Evolutionary conservation across 2,797 vertebrate species (phyloP).

Genomic region (Anguilla anguilla): DNA sequence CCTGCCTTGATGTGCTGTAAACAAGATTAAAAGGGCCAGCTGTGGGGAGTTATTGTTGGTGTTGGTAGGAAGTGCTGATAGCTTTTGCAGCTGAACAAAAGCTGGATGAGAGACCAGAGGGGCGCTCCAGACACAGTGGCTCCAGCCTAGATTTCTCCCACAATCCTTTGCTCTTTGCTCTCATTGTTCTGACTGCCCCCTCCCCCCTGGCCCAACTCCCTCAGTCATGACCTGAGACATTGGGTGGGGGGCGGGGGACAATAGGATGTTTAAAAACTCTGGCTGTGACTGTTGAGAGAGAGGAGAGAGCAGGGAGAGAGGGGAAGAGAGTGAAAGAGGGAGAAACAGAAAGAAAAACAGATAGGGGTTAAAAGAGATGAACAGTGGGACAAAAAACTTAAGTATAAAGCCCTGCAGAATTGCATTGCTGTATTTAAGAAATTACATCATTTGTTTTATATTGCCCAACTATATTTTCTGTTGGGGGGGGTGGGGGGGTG

Average conservation of each 20-base stretch:
- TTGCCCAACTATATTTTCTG: neutral
- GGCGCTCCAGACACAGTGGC: conserved; percentile 83
- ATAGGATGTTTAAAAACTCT: conserved; percentile 22
- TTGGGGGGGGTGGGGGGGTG: too few species aligned
- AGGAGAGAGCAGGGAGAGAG: neutral
- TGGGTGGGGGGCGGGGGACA: neutral
- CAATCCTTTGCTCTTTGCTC: conserved; percentile 79
- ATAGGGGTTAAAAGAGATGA: neutral
- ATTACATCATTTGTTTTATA: neutral
- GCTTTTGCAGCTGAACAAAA: conserved; percentile 89
- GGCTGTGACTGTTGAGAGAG: neutral
- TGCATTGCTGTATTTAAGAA: neutral
- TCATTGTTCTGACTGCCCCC: conserved; percentile 75
- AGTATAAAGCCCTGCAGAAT: neutral
- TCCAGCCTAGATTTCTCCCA: conserved; percentile 85
- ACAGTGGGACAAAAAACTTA: too few species aligned
- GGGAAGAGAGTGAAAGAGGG: neutral
- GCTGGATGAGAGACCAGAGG: conserved; percentile 82
- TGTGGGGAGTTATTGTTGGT: conserved; percentile 86
- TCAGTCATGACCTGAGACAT: conserved; percentile 23
- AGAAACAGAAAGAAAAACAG: neutral
- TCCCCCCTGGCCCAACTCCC: neutral
- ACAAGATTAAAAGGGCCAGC: conserved; percentile 84
- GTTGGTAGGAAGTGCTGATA: conserved; percentile 86
- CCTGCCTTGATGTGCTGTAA: conserved; percentile 82